A percentile compares a stretch with the other conserved stretches of the same genome.
Evolutionary conservation across 23 tunicate genomes (phyloP).

Genomic region (Ascidia mentula): DNA sequence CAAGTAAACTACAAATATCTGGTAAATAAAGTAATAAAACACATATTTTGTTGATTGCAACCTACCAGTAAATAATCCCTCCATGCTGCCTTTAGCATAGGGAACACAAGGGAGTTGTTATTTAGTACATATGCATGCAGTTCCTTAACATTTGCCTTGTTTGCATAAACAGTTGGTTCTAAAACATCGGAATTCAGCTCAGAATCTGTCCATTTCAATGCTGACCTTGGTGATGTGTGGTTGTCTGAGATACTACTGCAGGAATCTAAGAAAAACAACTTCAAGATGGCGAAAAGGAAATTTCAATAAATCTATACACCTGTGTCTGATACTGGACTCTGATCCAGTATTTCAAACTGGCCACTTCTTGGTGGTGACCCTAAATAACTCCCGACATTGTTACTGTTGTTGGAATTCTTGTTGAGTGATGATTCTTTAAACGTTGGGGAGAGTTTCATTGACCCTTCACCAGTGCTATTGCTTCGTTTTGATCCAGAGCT

Average conservation of each 20-base stretch:
- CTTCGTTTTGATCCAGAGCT: not conserved
- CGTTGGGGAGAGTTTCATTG: not conserved
- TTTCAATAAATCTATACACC: not conserved
- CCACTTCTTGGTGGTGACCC: not conserved
- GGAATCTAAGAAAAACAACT: not conserved
- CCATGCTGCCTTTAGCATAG: slow-evolving; percentile 72
- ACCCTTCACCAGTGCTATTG: not conserved
- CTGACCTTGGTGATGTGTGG: not conserved
- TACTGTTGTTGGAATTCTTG: not conserved
- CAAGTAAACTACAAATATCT: not conserved
- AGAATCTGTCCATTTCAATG: not conserved
- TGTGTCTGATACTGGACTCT: not conserved
- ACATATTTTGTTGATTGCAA: not conserved
- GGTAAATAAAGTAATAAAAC: not conserved
- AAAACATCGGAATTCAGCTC: not conserved
- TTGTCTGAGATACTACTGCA: slow-evolving; percentile 1
- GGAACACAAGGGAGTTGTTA: slow-evolving; percentile 33
- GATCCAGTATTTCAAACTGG: not conserved
- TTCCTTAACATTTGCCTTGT: not conserved
- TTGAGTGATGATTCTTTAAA: not conserved
- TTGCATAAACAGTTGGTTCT: not conserved
- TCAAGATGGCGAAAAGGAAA: not conserved
- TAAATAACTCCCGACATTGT: not conserved
- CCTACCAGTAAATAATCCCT: slow-evolving; percentile 47
- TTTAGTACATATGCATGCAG: slow-evolving; percentile 64